Evolutionary conservation across 2,797 vertebrate species (phyloP).

Genomic region (Leptoclinus maculatus): DNA sequence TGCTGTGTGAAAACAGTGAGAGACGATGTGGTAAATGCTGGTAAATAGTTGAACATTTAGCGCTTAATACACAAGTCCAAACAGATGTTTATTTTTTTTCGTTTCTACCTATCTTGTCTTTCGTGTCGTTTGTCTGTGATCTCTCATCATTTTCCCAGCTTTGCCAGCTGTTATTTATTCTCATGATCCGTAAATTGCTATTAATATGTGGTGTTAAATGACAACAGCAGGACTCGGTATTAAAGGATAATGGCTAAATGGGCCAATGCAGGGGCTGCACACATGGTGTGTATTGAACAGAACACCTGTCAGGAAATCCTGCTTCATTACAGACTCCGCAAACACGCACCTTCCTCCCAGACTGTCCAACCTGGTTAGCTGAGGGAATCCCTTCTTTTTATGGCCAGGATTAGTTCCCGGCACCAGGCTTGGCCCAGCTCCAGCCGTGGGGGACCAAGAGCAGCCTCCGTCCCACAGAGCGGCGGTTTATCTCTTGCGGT

Average conservation of each 20-base stretch:
- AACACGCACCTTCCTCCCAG: slow-evolving; percentile 42
- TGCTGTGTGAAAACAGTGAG: slow-evolving; percentile 55
- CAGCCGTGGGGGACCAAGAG: slow-evolving; percentile 63
- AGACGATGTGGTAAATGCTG: slow-evolving; percentile 45
- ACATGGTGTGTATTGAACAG: slow-evolving; percentile 50
- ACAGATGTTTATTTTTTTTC: background rate
- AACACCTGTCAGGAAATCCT: slow-evolving; percentile 74
- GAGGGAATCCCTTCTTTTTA: slow-evolving; percentile 65
- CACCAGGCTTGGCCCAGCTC: slow-evolving; percentile 54
- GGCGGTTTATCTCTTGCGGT: slow-evolving; percentile 69
- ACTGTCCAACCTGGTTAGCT: slow-evolving; percentile 56
- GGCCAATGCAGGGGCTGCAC: slow-evolving; percentile 34
- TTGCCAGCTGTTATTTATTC: slow-evolving; percentile 31
- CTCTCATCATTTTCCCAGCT: slow-evolving; percentile 5
- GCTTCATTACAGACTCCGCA: slow-evolving; percentile 37
- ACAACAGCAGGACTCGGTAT: slow-evolving; percentile 54
- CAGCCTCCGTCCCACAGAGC: slow-evolving; percentile 66
- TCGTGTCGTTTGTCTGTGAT: background rate
- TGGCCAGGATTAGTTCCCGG: slow-evolving; percentile 59
- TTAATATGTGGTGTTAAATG: slow-evolving; percentile 56
- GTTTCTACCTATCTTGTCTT: background rate
- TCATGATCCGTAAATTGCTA: slow-evolving; percentile 52
- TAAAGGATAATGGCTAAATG: slow-evolving; percentile 50
- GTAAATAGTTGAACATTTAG: slow-evolving; percentile 40
- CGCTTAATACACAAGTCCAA: background rate